Percentiles rank a stretch among this genome's conserved stretches.
These are phyloP conservation scores for Gallinago nigripennis DNA, from an alignment of 2,797 vertebrate species.

Conservation along the genomic window DNA sequence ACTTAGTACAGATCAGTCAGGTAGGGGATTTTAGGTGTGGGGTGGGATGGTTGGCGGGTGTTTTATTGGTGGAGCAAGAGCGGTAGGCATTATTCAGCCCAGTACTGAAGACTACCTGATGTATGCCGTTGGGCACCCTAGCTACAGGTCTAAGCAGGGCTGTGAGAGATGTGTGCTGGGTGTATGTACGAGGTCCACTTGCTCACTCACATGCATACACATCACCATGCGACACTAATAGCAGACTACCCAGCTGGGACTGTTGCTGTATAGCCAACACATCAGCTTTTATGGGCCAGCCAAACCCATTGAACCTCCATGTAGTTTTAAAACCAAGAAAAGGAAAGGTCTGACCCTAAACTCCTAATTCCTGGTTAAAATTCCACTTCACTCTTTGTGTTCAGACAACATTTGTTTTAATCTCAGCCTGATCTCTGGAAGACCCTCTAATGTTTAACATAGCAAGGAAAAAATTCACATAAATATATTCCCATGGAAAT, in stretches of 20 bases:
- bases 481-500: background rate
- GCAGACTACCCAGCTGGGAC: background rate
- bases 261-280: background rate
- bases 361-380: background rate
- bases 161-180: background rate
- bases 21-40: background rate
- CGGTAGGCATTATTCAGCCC: background rate
- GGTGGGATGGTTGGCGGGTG: background rate
- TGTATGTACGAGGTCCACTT: accelerated
- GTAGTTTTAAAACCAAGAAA: background rate
- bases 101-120: background rate
- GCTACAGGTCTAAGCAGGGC: background rate
- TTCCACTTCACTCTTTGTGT: background rate
- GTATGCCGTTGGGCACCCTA: background rate
- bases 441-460: background rate
- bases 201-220: background rate
- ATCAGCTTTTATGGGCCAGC: background rate
- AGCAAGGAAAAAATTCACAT: background rate
- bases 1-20: background rate
- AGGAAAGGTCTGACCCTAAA: background rate
- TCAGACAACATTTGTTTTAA: background rate
- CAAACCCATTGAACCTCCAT: accelerated
- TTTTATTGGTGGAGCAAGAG: background rate
- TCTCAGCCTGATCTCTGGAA: background rate
- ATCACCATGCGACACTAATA: background rate